Evolutionary conservation across 2,113 vertebrate genomes (phyloP), one percentile per base, ranked within the genome.

Genomic region (Serilophus lunatus): DNA sequence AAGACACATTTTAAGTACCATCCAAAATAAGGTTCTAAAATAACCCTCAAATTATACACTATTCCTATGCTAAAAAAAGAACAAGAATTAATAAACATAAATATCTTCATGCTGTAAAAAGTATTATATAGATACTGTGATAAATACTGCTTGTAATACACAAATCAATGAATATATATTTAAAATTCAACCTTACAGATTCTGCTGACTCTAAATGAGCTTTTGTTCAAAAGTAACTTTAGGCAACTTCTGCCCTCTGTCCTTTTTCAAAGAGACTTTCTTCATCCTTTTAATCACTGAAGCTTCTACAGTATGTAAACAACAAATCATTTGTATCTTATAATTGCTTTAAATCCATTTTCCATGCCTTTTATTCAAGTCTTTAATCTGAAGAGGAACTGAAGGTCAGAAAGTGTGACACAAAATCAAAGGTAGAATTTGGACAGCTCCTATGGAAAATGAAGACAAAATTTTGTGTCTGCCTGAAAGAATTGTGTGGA

Each of bases 41-140:
- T 79, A 71, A 40, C 8, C 12, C 16, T 16, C 4, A 72, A 84
- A 81, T 61, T 71, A 91, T 40, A 61, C 44, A 84, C 42, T 65
- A 71, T 42, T 77, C 84, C 53, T 88, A 35, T 66, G 47, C 38
- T 72, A 75, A 64, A 79, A 76, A 87, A 89, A 92, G 82, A 87
- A 50, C 24, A 61, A 61, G 60, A 84, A 84, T 53, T 92, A 89
- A 92, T 82, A 94, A 92, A 82, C 76, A 81, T 81, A 94, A 91
- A 78, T 88, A 87, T 56, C 28, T 59, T 71, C 61, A 49, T 0
- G 2, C 12, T 95, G 36, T 75, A 86, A 74, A 76, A 93, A 89
- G 9, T 65, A 72, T 65, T 45, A 12, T 45, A 84, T n/a, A 82
- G 42, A 42, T 26, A 54, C 14, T 69, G 40, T 56, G 44, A 92